Percentiles rank a stretch among this genome's conserved stretches.
These are phyloP conservation scores for Drosophila navojoa DNA, from an alignment of 1,140 invertebrate genomes.

Conservation along the genomic window DNA sequence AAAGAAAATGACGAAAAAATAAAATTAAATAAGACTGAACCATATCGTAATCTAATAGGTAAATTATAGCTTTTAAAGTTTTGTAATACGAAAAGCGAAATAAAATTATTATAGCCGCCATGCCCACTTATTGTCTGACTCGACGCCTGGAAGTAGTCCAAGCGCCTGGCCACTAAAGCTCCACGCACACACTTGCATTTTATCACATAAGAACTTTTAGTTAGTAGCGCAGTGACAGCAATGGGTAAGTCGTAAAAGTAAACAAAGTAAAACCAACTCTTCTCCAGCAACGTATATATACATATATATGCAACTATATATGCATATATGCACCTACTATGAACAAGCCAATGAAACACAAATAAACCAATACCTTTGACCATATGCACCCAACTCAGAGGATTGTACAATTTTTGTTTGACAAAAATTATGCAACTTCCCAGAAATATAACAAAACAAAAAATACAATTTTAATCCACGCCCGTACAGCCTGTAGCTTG, in stretches of 20 bases:
- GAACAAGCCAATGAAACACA: conserved; percentile 3
- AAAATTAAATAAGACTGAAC: conserved; percentile 55
- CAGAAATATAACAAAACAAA: conserved; percentile 1
- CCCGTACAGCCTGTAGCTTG: conserved; percentile 45
- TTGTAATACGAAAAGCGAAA: conserved; percentile 66
- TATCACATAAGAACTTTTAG: conserved; percentile 63
- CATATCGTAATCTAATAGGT: conserved; percentile 57
- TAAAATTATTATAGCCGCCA: conserved; percentile 69
- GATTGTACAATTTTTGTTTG: conserved; percentile 65
- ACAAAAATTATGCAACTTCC: conserved; percentile 64
- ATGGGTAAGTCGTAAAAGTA: conserved; percentile 71
- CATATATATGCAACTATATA: conserved; percentile 4
- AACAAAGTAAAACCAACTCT: conserved; percentile 13
- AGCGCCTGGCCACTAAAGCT: conserved; percentile 54
- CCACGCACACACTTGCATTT: conserved; percentile 36
- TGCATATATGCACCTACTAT: conserved; percentile 2
- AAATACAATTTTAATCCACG: conserved; percentile 36
- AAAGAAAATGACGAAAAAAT: conserved; percentile 35
- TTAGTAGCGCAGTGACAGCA: conserved; percentile 68
- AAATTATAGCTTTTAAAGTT: conserved; percentile 67
- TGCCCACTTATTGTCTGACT: conserved; percentile 67
- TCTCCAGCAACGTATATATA: conserved; percentile 17
- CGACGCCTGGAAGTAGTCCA: conserved; percentile 61
- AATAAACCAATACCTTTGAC: conserved; percentile 3
- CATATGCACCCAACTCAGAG: conserved; percentile 11